Percentiles rank a stretch among this genome's conserved stretches.
phyloP scores from a whole-genome alignment of 2,113 vertebrate genomes.

The Dinomys branickii region DNA sequence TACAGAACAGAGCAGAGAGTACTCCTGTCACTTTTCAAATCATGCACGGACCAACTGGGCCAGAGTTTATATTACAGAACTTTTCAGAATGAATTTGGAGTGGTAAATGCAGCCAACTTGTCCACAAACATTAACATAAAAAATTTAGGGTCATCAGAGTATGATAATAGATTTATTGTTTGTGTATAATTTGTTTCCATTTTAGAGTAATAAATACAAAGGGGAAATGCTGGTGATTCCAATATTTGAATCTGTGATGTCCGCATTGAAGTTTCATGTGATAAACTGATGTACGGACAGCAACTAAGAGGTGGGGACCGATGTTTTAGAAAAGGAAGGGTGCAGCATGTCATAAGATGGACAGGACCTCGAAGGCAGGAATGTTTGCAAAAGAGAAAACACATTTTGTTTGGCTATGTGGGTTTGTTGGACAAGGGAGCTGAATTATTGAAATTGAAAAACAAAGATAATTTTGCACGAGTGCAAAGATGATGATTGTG shows the following conservation, averaged over 20 bases:
- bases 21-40: neutral
- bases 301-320: neutral
- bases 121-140: neutral
- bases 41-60: neutral
- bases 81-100: neutral
- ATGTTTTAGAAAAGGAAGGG: neutral
- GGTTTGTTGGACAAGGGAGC: neutral
- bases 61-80: neutral
- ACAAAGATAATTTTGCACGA: neutral
- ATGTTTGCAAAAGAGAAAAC: neutral
- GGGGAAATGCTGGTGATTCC: rapidly evolving
- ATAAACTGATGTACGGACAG: neutral
- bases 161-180: neutral
- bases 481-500: neutral
- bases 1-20: neutral
- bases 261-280: neutral
- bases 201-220: neutral
- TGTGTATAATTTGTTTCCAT: neutral
- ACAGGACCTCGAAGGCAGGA: neutral
- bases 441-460: neutral
- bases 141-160: neutral
- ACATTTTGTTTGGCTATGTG: neutral
- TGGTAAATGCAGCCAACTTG: neutral
- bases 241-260: neutral
- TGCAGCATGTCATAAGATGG: neutral